These are phyloP conservation scores for Melipona quadrifasciata DNA, from an alignment of 1,140 invertebrate genomes.

Conservation along the genomic window DNA sequence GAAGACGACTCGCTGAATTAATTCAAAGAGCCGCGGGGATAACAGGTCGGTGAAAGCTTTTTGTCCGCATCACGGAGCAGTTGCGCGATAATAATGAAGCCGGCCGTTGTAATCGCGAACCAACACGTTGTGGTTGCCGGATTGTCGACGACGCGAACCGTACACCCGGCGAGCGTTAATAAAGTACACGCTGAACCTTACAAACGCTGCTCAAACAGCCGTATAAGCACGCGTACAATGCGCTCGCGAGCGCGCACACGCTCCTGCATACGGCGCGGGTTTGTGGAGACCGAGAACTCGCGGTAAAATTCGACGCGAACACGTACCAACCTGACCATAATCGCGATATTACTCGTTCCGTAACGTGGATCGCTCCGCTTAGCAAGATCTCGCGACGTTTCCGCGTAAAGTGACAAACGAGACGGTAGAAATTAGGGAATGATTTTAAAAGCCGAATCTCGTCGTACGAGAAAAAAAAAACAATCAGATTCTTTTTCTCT, in stretches of 20 bases:
- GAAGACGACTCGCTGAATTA: constrained; percentile 43
- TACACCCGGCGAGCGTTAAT: constrained; percentile 31
- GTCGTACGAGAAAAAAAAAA: no score
- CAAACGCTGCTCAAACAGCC: constrained; percentile 17
- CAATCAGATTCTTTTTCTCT: no score
- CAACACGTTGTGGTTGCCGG: constrained; percentile 29
- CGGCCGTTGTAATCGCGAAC: constrained; percentile 20
- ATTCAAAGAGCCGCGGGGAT: constrained; percentile 27
- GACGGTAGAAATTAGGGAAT: background rate
- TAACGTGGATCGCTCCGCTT: no score
- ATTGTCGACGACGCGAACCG: constrained; percentile 43
- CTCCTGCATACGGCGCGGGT: background rate
- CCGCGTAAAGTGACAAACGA: background rate
- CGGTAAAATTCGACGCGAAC: constrained; percentile 30
- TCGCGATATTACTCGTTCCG: constrained; percentile 6
- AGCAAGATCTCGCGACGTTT: background rate
- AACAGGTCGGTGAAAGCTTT: constrained; percentile 48
- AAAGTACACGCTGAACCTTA: constrained; percentile 42
- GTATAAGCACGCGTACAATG: constrained; percentile 19
- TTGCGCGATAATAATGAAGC: constrained; percentile 46
- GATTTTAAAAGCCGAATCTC: no score
- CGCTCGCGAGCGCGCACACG: background rate
- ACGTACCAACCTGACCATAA: background rate
- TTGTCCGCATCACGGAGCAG: constrained; percentile 8
- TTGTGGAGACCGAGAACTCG: constrained; percentile 3